Percentiles rank a stretch among this genome's conserved stretches.
Conservation (phyloP, 2,888 invertebrate genomes). For the Lucinisca nassula region DNA sequence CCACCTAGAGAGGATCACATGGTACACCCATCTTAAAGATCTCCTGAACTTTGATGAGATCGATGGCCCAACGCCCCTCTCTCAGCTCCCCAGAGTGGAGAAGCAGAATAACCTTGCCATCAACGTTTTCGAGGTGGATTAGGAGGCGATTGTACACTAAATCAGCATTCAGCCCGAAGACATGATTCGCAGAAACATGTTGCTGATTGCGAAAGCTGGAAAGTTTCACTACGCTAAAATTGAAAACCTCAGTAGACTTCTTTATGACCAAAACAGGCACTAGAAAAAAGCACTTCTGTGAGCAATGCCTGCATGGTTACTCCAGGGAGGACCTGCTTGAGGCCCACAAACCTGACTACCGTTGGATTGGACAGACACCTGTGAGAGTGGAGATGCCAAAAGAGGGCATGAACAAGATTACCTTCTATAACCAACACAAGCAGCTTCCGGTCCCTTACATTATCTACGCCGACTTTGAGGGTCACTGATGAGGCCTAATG, state of each 20-base stretch:
- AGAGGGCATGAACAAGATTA: slow-evolving; percentile 10
- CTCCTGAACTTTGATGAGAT: slow-evolving; percentile 26
- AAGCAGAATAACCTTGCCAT: slow-evolving; percentile 33
- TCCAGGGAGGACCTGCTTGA: slow-evolving; percentile 7
- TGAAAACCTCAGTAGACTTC: not conserved
- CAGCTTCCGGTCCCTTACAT: slow-evolving; percentile 27
- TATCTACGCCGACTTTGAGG: slow-evolving; percentile 37
- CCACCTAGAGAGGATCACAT: too few relatives aligned
- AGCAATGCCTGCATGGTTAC: slow-evolving; percentile 37
- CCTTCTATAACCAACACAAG: slow-evolving; percentile 26
- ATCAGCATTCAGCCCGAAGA: slow-evolving; percentile 47
- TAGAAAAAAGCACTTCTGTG: slow-evolving; percentile 33
- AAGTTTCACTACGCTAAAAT: slow-evolving; percentile 31
- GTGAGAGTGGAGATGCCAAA: slow-evolving; percentile 25
- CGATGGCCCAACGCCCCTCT: slow-evolving; percentile 31
- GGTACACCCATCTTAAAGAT: too few relatives aligned
- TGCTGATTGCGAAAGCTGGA: slow-evolving; percentile 33
- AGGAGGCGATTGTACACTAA: slow-evolving; percentile 24
- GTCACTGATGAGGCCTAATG: too few relatives aligned
- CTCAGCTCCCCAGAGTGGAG: slow-evolving; percentile 41
- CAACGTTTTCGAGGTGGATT: slow-evolving; percentile 26
- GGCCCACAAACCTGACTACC: slow-evolving; percentile 37
- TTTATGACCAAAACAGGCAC: slow-evolving; percentile 18
- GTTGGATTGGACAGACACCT: slow-evolving; percentile 25
- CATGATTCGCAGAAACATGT: not conserved